Base-by-base conservation (phyloP, 2,113 vertebrate species). In the Percina caprodes region DNA sequence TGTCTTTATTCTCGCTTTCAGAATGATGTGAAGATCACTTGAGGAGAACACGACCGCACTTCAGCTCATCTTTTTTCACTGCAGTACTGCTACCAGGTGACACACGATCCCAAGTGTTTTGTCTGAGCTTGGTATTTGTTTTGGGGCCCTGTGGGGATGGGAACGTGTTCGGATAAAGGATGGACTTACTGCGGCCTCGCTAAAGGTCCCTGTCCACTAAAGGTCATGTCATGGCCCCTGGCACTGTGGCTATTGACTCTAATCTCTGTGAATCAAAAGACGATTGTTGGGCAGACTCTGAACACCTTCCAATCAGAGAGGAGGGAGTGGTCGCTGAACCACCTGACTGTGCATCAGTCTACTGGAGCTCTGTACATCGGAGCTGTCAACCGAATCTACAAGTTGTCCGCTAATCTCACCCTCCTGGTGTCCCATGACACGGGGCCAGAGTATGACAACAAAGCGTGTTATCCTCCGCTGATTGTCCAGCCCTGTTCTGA, bases 401-500 rank as follows among this genome's bases (percentile, higher is more conserved):
- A 98, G 91, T 94, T 99, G 10, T 97, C 97, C 0, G 94, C 96
- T 6, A 98, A 99, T 90, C 94, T 99, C 85, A 97, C 96, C 11
- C 95, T 97, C 1, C 93, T 98, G 88, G 96, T 99, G 85, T 96
- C 97, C 9, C 98, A 99, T 78, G 97, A 97, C 86, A 99, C 98
- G 0, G 98, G 98, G 0, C 98, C 98, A 0, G 97, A 97, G 77
- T 97, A 98, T 79, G 98, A 99, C 94, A 99, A 99, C 93, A 98
- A 97, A 72, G 97, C 96, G 6, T 99, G 98, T 81, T 99, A 99
- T 88, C 98, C 98, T 0, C 98, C 98, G 0, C 95, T 98, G 74
- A 99, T 97, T 2, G 97, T 99, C 33, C 98, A 99, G 93, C 98
- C 98, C 0, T 99, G 98, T 91, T 95, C 95, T 0, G 98, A 99